phyloP scores from a whole-genome alignment of 1,140 invertebrate genomes.

The Formica selysi region DNA sequence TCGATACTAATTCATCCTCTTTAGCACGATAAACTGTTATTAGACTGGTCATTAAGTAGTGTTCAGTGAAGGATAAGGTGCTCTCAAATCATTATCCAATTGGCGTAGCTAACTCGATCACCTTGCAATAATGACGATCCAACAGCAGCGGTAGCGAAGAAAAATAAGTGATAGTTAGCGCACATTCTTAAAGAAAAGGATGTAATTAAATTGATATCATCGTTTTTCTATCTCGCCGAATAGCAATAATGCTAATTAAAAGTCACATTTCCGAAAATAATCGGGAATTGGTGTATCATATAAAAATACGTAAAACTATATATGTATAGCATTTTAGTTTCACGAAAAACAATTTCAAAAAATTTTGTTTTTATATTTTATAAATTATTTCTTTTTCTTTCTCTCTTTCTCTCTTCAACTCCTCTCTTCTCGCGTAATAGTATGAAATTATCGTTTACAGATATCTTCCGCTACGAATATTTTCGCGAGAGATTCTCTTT shows the following conservation, averaged over 20 bases:
- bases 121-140: slow-evolving; percentile 8
- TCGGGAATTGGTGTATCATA: not conserved
- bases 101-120: slow-evolving; percentile 7
- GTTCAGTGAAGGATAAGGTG: slow-evolving; percentile 15
- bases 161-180: slow-evolving; percentile 14
- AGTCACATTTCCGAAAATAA: not conserved
- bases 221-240: slow-evolving; percentile 1
- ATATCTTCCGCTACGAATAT: not conserved
- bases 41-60: slow-evolving; percentile 50
- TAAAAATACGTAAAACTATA: not conserved
- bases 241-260: not conserved
- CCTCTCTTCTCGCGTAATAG: not conserved
- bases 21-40: slow-evolving; percentile 13
- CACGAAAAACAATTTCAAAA: not conserved
- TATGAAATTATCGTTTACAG: not conserved
- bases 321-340: not conserved
- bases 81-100: slow-evolving; percentile 40
- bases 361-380: not conserved
- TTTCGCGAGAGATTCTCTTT: not conserved
- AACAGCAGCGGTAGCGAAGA: not conserved
- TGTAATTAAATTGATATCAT: slow-evolving; percentile 6
- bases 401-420: too few relatives aligned
- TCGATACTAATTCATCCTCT: slow-evolving; percentile 8
- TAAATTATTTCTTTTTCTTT: too few relatives aligned
- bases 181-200: not conserved